A percentile compares a stretch with the other conserved stretches of the same genome.
Conservation (phyloP, 2,797 vertebrate genomes). For the Artibeus jamaicensis region DNA sequence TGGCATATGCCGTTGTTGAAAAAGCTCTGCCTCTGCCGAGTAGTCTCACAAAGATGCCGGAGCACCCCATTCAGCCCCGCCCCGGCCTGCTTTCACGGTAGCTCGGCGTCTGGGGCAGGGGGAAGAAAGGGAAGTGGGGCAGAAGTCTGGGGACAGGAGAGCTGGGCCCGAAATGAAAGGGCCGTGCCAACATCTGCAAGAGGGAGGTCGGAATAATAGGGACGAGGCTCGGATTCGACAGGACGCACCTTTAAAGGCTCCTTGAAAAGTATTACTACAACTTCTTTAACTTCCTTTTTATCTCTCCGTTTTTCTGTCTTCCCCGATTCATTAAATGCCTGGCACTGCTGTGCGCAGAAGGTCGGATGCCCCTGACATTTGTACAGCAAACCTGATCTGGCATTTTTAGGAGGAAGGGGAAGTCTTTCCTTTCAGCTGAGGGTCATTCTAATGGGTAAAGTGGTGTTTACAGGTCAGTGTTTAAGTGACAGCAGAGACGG, state of each 20-base stretch:
- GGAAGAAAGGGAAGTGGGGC: neutral
- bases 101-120: neutral
- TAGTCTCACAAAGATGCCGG: neutral
- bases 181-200: neutral
- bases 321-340: neutral
- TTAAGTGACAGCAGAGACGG: neutral
- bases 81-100: neutral
- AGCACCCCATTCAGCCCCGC: neutral
- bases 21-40: slow-evolving; percentile 21
- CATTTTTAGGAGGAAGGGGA: neutral
- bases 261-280: neutral
- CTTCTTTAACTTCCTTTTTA: neutral
- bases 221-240: neutral
- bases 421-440: neutral
- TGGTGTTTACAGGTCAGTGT: neutral
- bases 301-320: neutral
- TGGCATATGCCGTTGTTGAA: neutral
- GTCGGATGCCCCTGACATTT: neutral
- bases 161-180: neutral
- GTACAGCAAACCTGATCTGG: neutral
- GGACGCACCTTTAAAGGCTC: neutral
- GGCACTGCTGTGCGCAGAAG: neutral
- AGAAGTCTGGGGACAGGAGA: neutral
- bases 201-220: neutral
- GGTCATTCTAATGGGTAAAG: neutral